Percentiles rank a stretch among this genome's conserved stretches.
Evolutionary conservation across 1,140 invertebrate species (phyloP).

Genomic region (Caenorhabditis latens): DNA sequence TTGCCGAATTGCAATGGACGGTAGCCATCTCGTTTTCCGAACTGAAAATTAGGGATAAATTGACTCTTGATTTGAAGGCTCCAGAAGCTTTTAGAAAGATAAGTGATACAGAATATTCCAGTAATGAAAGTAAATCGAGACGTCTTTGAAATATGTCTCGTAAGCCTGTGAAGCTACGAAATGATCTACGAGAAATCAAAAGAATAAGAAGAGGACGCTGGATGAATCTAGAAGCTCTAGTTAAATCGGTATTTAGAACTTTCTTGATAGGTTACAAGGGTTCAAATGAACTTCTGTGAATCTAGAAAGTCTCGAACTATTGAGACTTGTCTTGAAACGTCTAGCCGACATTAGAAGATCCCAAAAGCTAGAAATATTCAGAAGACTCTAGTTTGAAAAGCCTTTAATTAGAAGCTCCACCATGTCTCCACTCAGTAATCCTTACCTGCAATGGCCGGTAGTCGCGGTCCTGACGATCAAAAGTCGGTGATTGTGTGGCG

Average conservation of each 20-base stretch:
- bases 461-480: slow-evolving; percentile 69
- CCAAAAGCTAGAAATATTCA: background rate
- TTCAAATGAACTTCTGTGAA: too few species aligned
- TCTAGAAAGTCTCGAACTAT: too few species aligned
- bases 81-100: too few species aligned
- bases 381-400: slow-evolving; percentile 15
- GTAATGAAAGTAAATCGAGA: too few species aligned
- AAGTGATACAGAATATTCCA: too few species aligned
- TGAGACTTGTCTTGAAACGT: background rate
- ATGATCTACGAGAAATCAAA: too few species aligned
- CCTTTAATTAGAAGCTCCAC: background rate
- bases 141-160: too few species aligned
- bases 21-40: slow-evolving; percentile 73
- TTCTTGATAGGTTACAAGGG: too few species aligned
- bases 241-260: too few species aligned
- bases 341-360: background rate
- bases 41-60: slow-evolving; percentile 61
- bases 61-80: background rate
- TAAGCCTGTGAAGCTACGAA: too few species aligned
- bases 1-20: slow-evolving; percentile 75
- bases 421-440: background rate
- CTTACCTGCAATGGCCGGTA: slow-evolving; percentile 71
- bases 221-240: too few species aligned
- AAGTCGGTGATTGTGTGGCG: slow-evolving; percentile 61
- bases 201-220: too few species aligned